phyloP scores from a whole-genome alignment of 2,113 vertebrate species.

The Fulmarus glacialis region DNA sequence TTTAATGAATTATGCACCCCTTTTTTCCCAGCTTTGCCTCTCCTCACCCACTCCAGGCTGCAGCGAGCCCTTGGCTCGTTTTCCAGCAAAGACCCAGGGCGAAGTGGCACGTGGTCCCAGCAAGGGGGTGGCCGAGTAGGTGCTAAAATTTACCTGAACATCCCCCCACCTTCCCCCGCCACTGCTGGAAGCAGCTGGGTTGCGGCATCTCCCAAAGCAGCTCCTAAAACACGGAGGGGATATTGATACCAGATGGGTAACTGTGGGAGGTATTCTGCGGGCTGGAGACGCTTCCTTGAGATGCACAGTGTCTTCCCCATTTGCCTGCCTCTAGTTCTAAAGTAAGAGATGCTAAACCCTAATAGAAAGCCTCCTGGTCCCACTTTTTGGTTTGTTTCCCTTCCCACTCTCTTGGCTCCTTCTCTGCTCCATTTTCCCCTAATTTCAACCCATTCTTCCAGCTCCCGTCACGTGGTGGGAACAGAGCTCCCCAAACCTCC shows the following conservation, averaged over 20 bases:
- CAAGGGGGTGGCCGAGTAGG: background rate
- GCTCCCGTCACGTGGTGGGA: background rate
- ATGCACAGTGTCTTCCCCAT: background rate
- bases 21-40: background rate
- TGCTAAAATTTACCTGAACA: background rate
- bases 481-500: background rate
- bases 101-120: rapidly evolving
- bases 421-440: background rate
- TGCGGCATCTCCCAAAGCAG: background rate
- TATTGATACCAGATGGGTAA: background rate
- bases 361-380: background rate
- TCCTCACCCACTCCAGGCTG: rapidly evolving
- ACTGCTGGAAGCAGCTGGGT: background rate
- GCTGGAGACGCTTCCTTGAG: background rate
- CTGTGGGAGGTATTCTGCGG: background rate
- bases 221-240: background rate
- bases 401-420: background rate
- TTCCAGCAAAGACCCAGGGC: rapidly evolving
- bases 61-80: rapidly evolving
- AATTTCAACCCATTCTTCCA: background rate
- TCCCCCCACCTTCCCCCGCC: background rate
- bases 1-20: background rate
- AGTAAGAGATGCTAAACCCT: background rate
- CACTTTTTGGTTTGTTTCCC: background rate
- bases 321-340: background rate